phyloP scores from a whole-genome alignment of 2,888 invertebrate genomes.

The Aporophyla lueneburgensis region DNA sequence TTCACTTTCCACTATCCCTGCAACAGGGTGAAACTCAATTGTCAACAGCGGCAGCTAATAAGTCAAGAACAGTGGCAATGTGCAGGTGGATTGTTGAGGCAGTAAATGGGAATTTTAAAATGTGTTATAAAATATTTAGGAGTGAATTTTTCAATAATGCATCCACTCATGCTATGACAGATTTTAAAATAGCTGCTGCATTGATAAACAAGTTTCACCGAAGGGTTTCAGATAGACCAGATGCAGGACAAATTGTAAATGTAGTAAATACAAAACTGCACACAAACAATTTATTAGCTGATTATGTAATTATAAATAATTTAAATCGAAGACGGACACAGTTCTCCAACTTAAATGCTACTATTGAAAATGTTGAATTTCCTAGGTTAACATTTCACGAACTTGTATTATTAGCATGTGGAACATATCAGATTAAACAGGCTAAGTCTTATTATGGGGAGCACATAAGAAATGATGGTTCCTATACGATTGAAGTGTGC shows the following conservation, averaged over 20 bases:
- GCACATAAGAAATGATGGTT: conserved; percentile 17
- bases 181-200: conserved; percentile 6
- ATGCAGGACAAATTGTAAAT: conserved; percentile 6
- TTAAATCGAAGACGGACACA: conserved; percentile 5
- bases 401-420: conserved; percentile 12
- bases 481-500: conserved; percentile 14
- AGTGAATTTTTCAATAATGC: conserved; percentile 10
- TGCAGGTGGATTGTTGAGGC: conserved; percentile 11
- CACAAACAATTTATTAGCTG: conserved; percentile 5
- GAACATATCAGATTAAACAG: conserved; percentile 8
- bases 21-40: background rate
- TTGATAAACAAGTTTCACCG: conserved; percentile 9
- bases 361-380: conserved; percentile 5
- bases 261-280: conserved; percentile 1
- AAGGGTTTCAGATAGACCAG: conserved; percentile 2
- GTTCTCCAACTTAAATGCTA: conserved; percentile 8
- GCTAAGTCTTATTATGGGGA: conserved; percentile 12
- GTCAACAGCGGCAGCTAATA: background rate
- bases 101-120: conserved; percentile 16
- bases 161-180: conserved; percentile 6
- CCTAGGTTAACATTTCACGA: conserved; percentile 10
- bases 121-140: conserved; percentile 4
- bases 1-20: background rate
- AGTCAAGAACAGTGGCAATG: conserved; percentile 8
- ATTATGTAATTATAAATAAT: conserved; percentile 12